Evolutionary conservation across 2,113 vertebrate genomes (phyloP), one percentile per base, ranked within the genome.

Genomic region (Carettochelys insculpta): DNA sequence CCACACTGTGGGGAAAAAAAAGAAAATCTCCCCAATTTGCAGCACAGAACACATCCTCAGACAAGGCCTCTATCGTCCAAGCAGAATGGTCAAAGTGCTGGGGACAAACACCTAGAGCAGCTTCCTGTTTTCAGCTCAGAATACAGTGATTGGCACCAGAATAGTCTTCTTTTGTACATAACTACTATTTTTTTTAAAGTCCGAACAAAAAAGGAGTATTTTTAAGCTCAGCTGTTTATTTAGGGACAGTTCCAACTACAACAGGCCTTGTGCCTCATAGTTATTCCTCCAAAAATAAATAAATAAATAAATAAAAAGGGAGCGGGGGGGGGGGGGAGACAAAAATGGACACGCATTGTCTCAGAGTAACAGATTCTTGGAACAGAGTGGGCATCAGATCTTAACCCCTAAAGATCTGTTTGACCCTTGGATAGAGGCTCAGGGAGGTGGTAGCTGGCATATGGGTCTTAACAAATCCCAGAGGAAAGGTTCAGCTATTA

Each of bases 141-240:
- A 92, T 1, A 4, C 38, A 94, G 87, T 81, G 94, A 94, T 31
- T 95, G 95, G 75, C 92, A 97, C 86, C 77, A 31, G 86, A 82
- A 93, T 53, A 92, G 85, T 94, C 94, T 96, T 91, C 85, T 95
- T 95, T 94, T 96, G 79, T 95, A 84, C 85, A 96, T 91, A 91
- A 88, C 92, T 85, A 80, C 88, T 89, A n/a, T 58, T 87, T 96
- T 90, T 95, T 95, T 89, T 43, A 77, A 92, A 94, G 73, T 71
- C 90, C 65, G 96, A 93, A 94, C 89, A 94, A 93, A 94, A 93
- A 80, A 71, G 3, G 68, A 87, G 56, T 93, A 96, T 96, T 97
- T 97, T 98, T 97, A 96, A 97, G 94, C 77, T 97, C 90, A 95
- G 92, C 90, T 98, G 93, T 98, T 98, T 97, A 91, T 92, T 96